Conservation (phyloP, 2,797 vertebrate genomes). For the Xiphorhynchus erythropygius region DNA sequence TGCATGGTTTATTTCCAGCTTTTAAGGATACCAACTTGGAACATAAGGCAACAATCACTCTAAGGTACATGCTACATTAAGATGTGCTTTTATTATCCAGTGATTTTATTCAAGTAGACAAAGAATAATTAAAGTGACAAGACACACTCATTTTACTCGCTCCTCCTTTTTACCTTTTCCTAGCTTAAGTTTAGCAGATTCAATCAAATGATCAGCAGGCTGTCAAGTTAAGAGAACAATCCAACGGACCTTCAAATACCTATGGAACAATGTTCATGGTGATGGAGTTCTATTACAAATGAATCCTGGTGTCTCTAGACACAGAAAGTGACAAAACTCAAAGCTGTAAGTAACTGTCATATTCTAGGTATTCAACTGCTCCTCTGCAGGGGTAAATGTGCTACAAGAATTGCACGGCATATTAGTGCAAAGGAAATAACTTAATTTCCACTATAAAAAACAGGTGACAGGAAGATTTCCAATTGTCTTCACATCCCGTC, state of each 20-base stretch:
- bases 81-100: slow-evolving; percentile 1
- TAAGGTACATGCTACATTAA: not conserved
- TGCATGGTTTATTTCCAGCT: not conserved
- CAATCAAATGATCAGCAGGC: not conserved
- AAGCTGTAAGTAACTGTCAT: not conserved
- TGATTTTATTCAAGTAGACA: slow-evolving; percentile 22
- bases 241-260: not conserved
- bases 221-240: not conserved
- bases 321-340: not conserved
- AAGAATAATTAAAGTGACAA: slow-evolving; percentile 3
- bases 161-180: not conserved
- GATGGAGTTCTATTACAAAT: not conserved
- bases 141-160: not conserved
- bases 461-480: not conserved
- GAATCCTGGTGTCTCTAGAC: not conserved
- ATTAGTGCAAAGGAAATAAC: not conserved
- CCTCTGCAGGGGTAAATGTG: not conserved
- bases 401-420: rapidly evolving
- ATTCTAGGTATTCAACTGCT: not conserved
- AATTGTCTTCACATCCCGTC: not conserved
- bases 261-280: not conserved
- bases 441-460: not conserved
- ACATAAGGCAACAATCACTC: not conserved
- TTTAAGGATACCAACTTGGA: not conserved
- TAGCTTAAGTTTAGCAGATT: not conserved